Evolutionary conservation across 1,140 invertebrate genomes (phyloP).

Genomic region (Neelides sp.): DNA sequence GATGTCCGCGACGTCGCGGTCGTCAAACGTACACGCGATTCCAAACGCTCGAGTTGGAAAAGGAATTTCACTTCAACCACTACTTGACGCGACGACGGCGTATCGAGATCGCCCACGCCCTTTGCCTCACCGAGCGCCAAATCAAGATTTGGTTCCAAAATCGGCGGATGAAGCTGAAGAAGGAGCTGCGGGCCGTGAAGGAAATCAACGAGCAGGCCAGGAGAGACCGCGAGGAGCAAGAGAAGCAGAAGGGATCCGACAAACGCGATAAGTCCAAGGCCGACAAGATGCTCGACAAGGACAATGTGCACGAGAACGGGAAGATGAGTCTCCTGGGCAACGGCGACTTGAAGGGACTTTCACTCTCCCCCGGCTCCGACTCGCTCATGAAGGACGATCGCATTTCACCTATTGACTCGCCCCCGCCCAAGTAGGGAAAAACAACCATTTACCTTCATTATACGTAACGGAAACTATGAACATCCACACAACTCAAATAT

Average conservation of each 20-base stretch:
- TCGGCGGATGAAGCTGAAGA: slow-evolving; percentile 95
- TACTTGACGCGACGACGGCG: slow-evolving; percentile 86
- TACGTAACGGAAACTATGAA: neutral
- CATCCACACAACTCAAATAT: too few species aligned
- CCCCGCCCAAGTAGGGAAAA: slow-evolving; percentile 26
- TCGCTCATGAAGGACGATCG: slow-evolving; percentile 30
- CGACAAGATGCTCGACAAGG: slow-evolving; percentile 28
- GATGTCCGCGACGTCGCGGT: slow-evolving; percentile 81
- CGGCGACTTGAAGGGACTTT: slow-evolving; percentile 11
- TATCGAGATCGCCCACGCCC: slow-evolving; percentile 92
- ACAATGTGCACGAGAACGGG: slow-evolving; percentile 29
- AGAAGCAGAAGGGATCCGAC: slow-evolving; percentile 77
- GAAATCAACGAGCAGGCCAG: slow-evolving; percentile 88
- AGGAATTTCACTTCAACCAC: slow-evolving; percentile 97
- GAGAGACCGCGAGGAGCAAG: slow-evolving; percentile 76
- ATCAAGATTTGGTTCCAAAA: slow-evolving; percentile 98
- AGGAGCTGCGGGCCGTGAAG: slow-evolving; percentile 80
- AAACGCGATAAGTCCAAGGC: slow-evolving; percentile 51
- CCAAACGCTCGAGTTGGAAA: slow-evolving; percentile 87
- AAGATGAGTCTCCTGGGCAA: slow-evolving; percentile 30
- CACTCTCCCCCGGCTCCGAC: slow-evolving; percentile 24
- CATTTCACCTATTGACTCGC: slow-evolving; percentile 31
- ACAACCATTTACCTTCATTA: neutral
- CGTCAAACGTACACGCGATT: slow-evolving; percentile 93
- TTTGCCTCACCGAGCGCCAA: slow-evolving; percentile 89